These are phyloP conservation scores for Morbakka virulenta DNA, from an alignment of 30 jellyfish, hydroid and myxozoan genomes.

Conservation along the genomic window DNA sequence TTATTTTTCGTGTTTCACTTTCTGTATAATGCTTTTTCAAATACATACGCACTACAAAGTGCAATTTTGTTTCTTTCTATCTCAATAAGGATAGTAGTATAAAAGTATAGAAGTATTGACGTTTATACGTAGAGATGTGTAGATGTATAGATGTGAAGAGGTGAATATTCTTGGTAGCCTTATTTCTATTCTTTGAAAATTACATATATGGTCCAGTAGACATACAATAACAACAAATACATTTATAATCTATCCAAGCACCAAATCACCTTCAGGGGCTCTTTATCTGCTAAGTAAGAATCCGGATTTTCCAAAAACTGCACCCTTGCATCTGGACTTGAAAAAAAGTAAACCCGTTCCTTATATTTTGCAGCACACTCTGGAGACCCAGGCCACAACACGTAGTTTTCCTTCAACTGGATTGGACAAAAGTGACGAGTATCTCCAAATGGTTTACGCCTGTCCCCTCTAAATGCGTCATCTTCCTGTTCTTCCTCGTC, in stretches of 20 bases:
- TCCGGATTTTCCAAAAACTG: conserved; percentile 70
- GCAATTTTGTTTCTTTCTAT: too few species aligned
- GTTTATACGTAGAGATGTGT: neutral
- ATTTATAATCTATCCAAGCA: neutral
- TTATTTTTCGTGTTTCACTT: too few species aligned
- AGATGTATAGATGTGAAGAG: too few species aligned
- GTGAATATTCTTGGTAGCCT: too few species aligned
- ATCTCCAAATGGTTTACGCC: conserved; percentile 90
- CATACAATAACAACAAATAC: neutral
- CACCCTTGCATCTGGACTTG: conserved; percentile 83
- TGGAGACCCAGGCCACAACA: conserved; percentile 93
- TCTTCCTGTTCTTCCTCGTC: conserved; percentile 66
- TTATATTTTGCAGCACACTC: conserved; percentile 93
- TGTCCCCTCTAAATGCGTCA: conserved; percentile 52
- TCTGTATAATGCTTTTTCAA: too few species aligned
- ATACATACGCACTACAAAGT: too few species aligned
- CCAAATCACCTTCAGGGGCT: conserved; percentile 81
- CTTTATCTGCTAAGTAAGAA: conserved; percentile 63
- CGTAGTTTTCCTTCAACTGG: conserved; percentile 68
- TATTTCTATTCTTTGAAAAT: too few species aligned
- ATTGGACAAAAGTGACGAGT: conserved; percentile 90
- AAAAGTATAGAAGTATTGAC: neutral
- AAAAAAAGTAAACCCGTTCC: conserved; percentile 77
- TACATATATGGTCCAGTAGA: neutral
- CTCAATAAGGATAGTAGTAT: too few species aligned